These are phyloP conservation scores for Regulus satrapa DNA, from an alignment of 2,113 vertebrate species.

Conservation along the genomic window DNA sequence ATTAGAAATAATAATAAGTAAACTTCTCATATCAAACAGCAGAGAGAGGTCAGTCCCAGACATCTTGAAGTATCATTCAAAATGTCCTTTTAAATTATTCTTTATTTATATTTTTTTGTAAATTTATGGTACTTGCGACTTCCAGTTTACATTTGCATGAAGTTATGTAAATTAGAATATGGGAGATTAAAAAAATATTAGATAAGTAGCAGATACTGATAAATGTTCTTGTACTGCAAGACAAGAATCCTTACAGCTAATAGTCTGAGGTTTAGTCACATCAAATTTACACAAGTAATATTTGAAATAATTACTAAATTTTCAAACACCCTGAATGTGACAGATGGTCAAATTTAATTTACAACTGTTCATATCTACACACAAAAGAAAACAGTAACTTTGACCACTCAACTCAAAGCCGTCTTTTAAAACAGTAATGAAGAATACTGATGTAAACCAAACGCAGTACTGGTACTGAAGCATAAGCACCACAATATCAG, in stretches of 20 bases:
- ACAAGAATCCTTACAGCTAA: background rate
- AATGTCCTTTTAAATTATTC: background rate
- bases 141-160: background rate
- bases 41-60: background rate
- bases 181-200: background rate
- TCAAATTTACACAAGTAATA: background rate
- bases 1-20: background rate
- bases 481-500: background rate
- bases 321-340: background rate
- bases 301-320: background rate
- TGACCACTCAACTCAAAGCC: background rate
- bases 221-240: background rate
- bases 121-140: background rate
- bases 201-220: background rate
- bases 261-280: background rate
- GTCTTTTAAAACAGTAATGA: background rate
- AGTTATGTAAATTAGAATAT: background rate
- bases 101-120: background rate
- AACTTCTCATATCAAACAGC: background rate
- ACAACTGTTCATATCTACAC: background rate
- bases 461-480: background rate
- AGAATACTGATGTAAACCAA: background rate
- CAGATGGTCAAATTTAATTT: background rate
- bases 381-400: background rate
- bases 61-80: background rate